Percentiles rank a stretch among this genome's conserved stretches.
These are phyloP conservation scores for Geococcyx californianus DNA, from an alignment of 2,113 vertebrate species.

Conservation along the genomic window DNA sequence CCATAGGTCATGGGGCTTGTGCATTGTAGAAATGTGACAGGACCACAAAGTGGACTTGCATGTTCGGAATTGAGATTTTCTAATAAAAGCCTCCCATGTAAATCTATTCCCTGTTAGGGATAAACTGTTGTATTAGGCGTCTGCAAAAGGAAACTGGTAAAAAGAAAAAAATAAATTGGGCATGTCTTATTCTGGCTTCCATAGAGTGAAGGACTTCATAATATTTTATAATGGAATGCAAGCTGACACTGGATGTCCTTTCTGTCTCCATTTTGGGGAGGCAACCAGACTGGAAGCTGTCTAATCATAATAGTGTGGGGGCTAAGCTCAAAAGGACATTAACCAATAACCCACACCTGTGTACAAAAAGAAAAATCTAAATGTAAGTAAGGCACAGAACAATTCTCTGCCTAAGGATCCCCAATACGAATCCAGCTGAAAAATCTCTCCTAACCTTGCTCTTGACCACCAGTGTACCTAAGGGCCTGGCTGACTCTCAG, in stretches of 20 bases:
- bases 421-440: background rate
- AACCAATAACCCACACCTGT: background rate
- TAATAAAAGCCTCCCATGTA: background rate
- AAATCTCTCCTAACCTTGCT: background rate
- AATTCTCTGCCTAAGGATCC: background rate
- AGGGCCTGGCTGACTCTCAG: background rate
- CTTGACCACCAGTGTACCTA: background rate
- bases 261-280: background rate
- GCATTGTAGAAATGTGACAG: background rate
- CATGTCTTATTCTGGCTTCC: background rate
- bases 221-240: background rate
- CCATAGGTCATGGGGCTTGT: background rate
- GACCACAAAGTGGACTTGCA: background rate
- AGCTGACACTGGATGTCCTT: background rate
- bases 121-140: background rate
- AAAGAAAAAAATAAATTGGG: background rate
- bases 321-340: background rate
- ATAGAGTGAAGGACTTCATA: background rate
- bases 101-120: background rate
- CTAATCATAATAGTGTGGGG: background rate
- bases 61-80: background rate
- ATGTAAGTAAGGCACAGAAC: background rate
- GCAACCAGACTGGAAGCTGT: background rate
- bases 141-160: background rate
- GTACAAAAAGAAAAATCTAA: background rate